These are phyloP conservation scores for Malurus splendens DNA, from an alignment of 2,797 vertebrate species.

Conservation along the genomic window DNA sequence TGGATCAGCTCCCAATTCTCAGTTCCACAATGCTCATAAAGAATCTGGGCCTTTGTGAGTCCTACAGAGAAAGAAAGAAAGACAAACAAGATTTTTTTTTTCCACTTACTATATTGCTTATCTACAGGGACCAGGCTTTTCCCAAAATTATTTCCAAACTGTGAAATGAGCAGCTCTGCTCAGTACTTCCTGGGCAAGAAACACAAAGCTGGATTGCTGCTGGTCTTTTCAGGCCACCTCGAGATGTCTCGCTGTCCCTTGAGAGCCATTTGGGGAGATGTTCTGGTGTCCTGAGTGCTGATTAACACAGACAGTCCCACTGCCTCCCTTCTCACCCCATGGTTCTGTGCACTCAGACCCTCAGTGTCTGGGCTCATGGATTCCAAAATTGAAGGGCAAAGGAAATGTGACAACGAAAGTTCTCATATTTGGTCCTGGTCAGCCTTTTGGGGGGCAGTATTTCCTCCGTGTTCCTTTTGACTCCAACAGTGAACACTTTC, in stretches of 20 bases:
- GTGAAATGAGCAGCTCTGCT: constrained; percentile 25
- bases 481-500: background rate
- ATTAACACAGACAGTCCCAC: background rate
- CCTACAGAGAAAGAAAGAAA: constrained; percentile 25
- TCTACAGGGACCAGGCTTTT: constrained; percentile 37
- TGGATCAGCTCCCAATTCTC: constrained; percentile 13
- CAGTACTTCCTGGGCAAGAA: background rate
- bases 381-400: background rate
- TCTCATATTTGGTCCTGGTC: background rate
- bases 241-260: background rate
- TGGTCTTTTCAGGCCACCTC: background rate
- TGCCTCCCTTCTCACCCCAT: background rate
- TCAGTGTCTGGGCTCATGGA: background rate
- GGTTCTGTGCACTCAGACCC: background rate
- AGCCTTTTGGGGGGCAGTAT: background rate
- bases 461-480: background rate
- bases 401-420: background rate
- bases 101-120: background rate
- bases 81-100: background rate
- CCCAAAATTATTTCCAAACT: constrained; percentile 47
- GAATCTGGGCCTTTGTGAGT: constrained; percentile 2
- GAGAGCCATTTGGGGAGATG: background rate
- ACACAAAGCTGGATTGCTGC: background rate
- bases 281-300: background rate
- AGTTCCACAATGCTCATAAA: constrained; percentile 1